Base-by-base conservation (phyloP, 2,113 vertebrate species). In the Scomber japonicus region DNA sequence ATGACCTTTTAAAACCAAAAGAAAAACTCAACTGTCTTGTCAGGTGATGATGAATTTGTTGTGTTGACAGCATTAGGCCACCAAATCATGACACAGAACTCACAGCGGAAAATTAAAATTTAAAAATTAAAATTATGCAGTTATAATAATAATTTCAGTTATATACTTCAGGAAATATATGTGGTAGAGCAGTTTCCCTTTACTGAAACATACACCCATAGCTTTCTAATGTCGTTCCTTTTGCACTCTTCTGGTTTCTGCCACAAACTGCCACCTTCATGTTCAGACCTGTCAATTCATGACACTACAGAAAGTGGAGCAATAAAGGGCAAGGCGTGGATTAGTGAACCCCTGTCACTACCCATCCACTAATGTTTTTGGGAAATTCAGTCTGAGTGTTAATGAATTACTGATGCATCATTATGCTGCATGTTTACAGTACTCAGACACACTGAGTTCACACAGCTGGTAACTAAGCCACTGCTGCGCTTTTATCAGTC, bases 281-380 rank as follows among this genome's bases (percentile, higher is more conserved):
- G 91, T 88, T 85, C 54, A 78, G 85, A 88, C 93, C 40, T 93
- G 91, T 87, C 78, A 9, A 13, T 49, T 62, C 5, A 53, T 87
- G 78, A 87, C 83, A 62, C 63, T 50, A 17, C 45, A 71, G 53
- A 74, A 80, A 51, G 55, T 80, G 62, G 49, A 62, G 75, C 69
- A 87, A 86, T 68, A 84, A 77, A 44, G 46, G 44, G 59, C 56
- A 80, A 30, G 83, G 61, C 1, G 16, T 75, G 53, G 74, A 77
- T 81, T 55, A 70, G 9, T 51, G 11, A 46, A 31, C 74, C 54
- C 49, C 55, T 27, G 57, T 57, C 70, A 21, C 62, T 56, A 71
- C 78, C 75, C 79, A 75, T 51, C 60, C 64, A 60, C 61, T 81
- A 69, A 86, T 80, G 79, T 63, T 73, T 82, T 82, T 78, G 82